Base-by-base conservation (phyloP, 2,888 invertebrate species). In the Seira ritae region DNA sequence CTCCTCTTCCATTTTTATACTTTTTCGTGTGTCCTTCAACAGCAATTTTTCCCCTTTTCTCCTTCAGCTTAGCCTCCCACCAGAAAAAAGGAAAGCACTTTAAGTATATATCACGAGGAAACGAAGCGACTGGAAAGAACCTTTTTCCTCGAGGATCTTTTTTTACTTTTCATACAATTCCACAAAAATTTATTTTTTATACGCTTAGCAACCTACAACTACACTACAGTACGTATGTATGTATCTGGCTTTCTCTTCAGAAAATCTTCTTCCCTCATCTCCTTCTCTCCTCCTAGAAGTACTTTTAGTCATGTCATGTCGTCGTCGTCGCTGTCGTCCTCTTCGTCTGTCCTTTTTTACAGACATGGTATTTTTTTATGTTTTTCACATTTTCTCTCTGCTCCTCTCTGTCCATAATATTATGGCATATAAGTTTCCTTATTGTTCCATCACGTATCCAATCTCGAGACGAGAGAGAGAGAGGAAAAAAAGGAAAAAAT, bases 301-400 rank as follows among this genome's bases (percentile, higher is more conserved):
- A 66, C 60, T 73, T 73, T 73, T 65, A 73, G 73, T 62, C 74
- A 74, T 66, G 74, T 74, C 74, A 74, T 74, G 74, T 74, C 72
- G 72, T 73, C 72, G 72, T 73, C 20, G 68, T 68, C 70, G 74
- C 15, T 55, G 55, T 74, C 37, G 66, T 31, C 67, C 42, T 74
- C 66, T 42, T 24, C 37, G 15, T 17, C 31, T 74, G 31, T 73
- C 65, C 37, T 74, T 65, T 66, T 66, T 17, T 55, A 12, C 55
- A 55, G 55, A 55, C 55, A 4, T 31, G 3, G 31, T 31, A 31
- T 31, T 55, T 55, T 55, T 55, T 55, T 55, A 55, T 55, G 55
- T 55, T 55, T 17, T 55, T 17, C 31, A 8, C 31, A 31, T 31
- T 31, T 31, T 31, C 31, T 31, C 31, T 17, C 24, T 23, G 20